Percentiles rank a stretch among this genome's conserved stretches.
Conservation (phyloP, 2,888 invertebrate species). For the Seira sanloemensis region DNA sequence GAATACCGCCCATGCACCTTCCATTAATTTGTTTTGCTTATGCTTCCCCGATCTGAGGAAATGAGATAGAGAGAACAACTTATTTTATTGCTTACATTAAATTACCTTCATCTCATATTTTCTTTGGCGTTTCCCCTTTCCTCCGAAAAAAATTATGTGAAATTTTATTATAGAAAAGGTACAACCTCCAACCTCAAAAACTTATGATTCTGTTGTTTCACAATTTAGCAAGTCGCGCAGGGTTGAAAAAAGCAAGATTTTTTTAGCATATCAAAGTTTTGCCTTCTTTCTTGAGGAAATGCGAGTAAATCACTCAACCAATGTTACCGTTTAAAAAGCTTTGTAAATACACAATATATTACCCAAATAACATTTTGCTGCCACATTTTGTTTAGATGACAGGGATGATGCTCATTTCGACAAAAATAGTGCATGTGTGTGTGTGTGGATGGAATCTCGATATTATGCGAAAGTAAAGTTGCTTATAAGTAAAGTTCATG, state of each 20-base stretch:
- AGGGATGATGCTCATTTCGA: background rate
- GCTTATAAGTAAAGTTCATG: too few relatives aligned
- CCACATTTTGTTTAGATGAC: background rate
- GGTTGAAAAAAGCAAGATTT: too few relatives aligned
- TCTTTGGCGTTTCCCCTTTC: background rate
- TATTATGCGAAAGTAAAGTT: too few relatives aligned
- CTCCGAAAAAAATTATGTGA: background rate
- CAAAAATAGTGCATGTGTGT: too few relatives aligned
- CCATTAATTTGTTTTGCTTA: slow-evolving; percentile 28
- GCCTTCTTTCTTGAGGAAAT: background rate
- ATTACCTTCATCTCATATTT: slow-evolving; percentile 43
- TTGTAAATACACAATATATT: slow-evolving; percentile 44
- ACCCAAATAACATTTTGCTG: slow-evolving; percentile 11
- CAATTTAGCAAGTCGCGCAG: background rate
- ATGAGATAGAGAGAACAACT: slow-evolving; percentile 34
- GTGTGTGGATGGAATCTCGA: too few relatives aligned
- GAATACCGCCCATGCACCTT: slow-evolving; percentile 33
- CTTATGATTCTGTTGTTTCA: background rate
- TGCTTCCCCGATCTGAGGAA: slow-evolving; percentile 43
- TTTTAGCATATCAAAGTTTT: background rate
- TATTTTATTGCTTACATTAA: slow-evolving; percentile 59
- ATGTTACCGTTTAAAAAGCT: slow-evolving; percentile 38
- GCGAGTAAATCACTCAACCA: slow-evolving; percentile 50
- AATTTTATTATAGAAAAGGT: background rate
- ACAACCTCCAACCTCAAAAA: background rate